Evolutionary conservation across 2,113 vertebrate genomes (phyloP), one percentile per base, ranked within the genome.

Genomic region (Misgurnus anguillicaudatus): DNA sequence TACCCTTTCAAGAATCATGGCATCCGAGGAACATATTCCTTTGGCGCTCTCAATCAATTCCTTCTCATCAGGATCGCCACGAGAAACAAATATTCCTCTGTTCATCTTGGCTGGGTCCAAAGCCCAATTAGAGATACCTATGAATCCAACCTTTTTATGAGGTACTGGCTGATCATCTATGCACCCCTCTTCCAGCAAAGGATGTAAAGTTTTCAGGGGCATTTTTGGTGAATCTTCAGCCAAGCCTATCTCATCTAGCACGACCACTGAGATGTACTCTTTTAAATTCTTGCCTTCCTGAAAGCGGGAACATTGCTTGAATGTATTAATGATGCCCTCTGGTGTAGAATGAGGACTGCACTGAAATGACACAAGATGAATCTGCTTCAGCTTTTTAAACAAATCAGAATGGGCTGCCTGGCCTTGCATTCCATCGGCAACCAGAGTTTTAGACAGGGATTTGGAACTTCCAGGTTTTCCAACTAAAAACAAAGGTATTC

Each of bases 31-130:
- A 65, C 97, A 99, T 86, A 99, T 99, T 0, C 98, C 97, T 81
- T 83, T 91, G 0, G 98, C 98, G 0, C 95, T 99, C 82, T 94
- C 91, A 0, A 97, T 88, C 41, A 99, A 94, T 82, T 99, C 97
- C 9, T 75, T 88, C 79, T 81, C 14, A 76, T 87, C 93, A 75
- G 95, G 97, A 79, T 95, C 94, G n/a, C 96, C 94, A 0, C 97
- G 95, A 0, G 96, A 96, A 60, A 99, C 97, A 79, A 97, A 98
- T 68, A 99, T 95, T 17, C 98, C 98, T 82, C 98, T 89, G 89
- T 99, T 99, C 98, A 99, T 99, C 70, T 99, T 99, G 83, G 98
- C 98, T 0, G 98, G 98, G 83, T 99, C 98, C 73, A 99, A 89
- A 0, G 98, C 97, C 98, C 98, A 99, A 87, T 99, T 99, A 78